A percentile compares a stretch with the other conserved stretches of the same genome.
Evolutionary conservation across 2,113 vertebrate genomes (phyloP).

Genomic region (Equus przewalskii): DNA sequence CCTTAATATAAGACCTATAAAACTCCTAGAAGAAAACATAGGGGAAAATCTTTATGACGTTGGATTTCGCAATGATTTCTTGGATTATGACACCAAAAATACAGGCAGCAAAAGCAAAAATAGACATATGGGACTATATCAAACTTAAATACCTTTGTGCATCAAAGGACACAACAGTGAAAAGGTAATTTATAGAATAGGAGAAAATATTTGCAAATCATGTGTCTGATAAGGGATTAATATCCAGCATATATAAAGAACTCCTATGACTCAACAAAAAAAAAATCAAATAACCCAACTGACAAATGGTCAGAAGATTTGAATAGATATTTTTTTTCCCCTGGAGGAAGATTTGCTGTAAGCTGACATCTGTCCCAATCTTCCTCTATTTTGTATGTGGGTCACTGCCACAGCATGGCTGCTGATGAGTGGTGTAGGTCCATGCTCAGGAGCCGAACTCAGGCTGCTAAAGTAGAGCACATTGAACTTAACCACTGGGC

Average conservation of each 20-base stretch:
- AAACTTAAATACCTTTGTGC: neutral
- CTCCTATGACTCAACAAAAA: neutral
- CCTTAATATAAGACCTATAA: neutral
- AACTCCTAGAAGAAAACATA: neutral
- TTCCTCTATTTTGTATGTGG: too few species aligned
- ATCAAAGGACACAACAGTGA: neutral
- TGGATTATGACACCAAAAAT: neutral
- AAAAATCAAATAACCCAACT: neutral
- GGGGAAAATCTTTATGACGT: neutral
- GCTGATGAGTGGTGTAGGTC: too few species aligned
- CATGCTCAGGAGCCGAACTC: too few species aligned
- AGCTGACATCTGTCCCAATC: too few species aligned
- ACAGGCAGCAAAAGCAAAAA: neutral
- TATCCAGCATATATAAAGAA: neutral
- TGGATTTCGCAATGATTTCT: neutral
- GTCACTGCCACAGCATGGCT: too few species aligned
- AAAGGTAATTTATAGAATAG: neutral
- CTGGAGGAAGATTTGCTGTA: too few species aligned
- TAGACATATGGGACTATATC: neutral
- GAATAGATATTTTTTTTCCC: neutral
- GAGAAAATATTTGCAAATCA: conserved; percentile 23
- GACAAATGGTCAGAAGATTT: neutral
- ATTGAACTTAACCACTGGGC: too few species aligned
- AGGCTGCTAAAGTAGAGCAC: too few species aligned
- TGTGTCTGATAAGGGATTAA: neutral